These are phyloP conservation scores for Hirtodrosophila cameraria DNA, from an alignment of 2,888 invertebrate genomes.

Conservation along the genomic window DNA sequence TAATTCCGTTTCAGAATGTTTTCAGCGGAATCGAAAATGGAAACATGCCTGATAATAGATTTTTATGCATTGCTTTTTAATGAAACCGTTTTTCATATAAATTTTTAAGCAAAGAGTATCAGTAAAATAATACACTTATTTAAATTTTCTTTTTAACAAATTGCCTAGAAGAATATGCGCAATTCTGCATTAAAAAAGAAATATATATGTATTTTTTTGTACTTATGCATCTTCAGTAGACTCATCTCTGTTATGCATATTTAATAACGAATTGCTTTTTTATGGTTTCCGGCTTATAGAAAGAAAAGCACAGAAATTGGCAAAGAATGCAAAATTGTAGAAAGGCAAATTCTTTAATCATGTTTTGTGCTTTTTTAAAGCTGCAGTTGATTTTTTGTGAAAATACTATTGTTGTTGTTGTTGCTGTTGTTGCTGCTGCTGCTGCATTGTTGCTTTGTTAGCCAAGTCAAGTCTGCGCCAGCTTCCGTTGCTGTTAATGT, in stretches of 20 bases:
- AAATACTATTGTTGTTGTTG: conserved; percentile 5
- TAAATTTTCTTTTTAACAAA: not conserved
- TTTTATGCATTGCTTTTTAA: too few species aligned
- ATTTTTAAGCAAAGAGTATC: not conserved
- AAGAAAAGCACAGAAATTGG: conserved; percentile 64
- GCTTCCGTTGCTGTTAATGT: conserved; percentile 70
- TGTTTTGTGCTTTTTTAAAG: conserved; percentile 61
- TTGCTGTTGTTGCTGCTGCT: conserved; percentile 33
- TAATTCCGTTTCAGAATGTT: too few species aligned
- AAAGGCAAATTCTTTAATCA: conserved; percentile 65
- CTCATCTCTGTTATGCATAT: conserved; percentile 55
- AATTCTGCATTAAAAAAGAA: conserved; percentile 6
- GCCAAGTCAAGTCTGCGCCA: conserved; percentile 73
- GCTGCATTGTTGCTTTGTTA: conserved; percentile 62
- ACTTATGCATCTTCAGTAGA: conserved; percentile 9
- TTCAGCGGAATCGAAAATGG: too few species aligned
- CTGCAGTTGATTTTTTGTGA: conserved; percentile 26
- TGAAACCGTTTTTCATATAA: not conserved
- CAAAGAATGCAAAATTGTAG: conserved; percentile 56
- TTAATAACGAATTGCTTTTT: conserved; percentile 78
- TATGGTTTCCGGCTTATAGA: conserved; percentile 78
- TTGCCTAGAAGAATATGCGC: conserved; percentile 11
- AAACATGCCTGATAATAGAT: too few species aligned
- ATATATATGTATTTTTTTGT: not conserved
- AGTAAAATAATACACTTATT: not conserved